phyloP scores from a whole-genome alignment of 1,140 invertebrate genomes.

The Pogonognathellus flavescens region DNA sequence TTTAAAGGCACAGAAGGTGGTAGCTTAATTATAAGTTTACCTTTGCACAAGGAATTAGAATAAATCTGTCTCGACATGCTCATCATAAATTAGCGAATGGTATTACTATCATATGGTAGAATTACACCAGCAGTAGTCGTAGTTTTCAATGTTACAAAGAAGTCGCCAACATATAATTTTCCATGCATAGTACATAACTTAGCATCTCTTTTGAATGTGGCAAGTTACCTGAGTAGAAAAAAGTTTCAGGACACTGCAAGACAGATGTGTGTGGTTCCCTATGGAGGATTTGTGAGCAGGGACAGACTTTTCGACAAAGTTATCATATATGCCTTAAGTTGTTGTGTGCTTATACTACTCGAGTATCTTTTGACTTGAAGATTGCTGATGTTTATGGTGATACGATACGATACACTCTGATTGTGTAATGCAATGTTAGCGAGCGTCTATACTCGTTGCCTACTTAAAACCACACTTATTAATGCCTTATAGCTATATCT shows the following conservation, averaged over 20 bases:
- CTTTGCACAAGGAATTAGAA: neutral
- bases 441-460: neutral
- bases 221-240: neutral
- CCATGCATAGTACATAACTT: no score
- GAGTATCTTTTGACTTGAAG: neutral
- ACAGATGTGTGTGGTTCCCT: constrained; percentile 42
- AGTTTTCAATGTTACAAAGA: neutral
- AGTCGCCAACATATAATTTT: no score
- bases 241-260: constrained; percentile 10
- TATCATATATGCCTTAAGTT: neutral
- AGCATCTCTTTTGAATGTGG: neutral
- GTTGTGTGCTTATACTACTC: neutral
- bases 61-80: constrained; percentile 13
- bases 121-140: neutral
- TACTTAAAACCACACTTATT: neutral
- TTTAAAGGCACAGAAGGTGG: constrained; percentile 38
- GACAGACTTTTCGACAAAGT: neutral
- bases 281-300: constrained; percentile 16
- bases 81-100: constrained; percentile 33
- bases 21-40: constrained; percentile 28
- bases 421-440: neutral
- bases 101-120: neutral
- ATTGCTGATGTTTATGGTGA: constrained; percentile 15
- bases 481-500: neutral
- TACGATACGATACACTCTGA: constrained; percentile 1